A percentile compares a stretch with the other conserved stretches of the same genome.
Conservation (phyloP, 2,888 invertebrate species). For the Cataglyphis livida region DNA sequence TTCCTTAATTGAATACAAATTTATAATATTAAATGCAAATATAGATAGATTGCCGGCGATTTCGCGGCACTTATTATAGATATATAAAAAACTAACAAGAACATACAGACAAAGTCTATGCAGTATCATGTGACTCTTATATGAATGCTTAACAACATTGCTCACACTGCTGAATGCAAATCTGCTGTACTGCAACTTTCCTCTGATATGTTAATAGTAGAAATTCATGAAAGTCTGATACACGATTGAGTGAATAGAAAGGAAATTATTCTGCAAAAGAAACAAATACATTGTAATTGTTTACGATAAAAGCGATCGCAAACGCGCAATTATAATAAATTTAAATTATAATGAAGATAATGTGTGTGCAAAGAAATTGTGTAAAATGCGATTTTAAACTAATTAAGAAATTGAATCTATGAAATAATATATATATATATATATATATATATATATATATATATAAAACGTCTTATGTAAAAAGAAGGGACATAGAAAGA, state of each 20-base stretch:
- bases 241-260: conserved; percentile 3
- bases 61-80: not conserved
- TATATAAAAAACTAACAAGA: not conserved
- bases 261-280: conserved; percentile 30
- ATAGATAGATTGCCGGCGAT: not conserved
- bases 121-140: not conserved
- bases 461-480: not conserved
- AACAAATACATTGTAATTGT: not conserved
- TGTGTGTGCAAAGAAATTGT: not conserved
- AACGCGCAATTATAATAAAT: not conserved
- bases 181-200: conserved; percentile 15
- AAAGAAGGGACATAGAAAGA: not conserved
- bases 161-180: conserved; percentile 32
- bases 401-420: not conserved
- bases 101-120: not conserved
- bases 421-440: not conserved
- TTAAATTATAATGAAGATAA: conserved; percentile 10
- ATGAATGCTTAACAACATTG: conserved; percentile 13
- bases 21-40: not conserved
- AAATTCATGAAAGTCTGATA: conserved; percentile 16
- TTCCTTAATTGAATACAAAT: not conserved
- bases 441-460: not conserved
- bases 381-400: not conserved
- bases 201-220: conserved; percentile 40
- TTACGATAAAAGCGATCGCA: not conserved